These are phyloP conservation scores for Brienomyrus longianalis DNA, from an alignment of 2,113 vertebrate species.

Conservation along the genomic window DNA sequence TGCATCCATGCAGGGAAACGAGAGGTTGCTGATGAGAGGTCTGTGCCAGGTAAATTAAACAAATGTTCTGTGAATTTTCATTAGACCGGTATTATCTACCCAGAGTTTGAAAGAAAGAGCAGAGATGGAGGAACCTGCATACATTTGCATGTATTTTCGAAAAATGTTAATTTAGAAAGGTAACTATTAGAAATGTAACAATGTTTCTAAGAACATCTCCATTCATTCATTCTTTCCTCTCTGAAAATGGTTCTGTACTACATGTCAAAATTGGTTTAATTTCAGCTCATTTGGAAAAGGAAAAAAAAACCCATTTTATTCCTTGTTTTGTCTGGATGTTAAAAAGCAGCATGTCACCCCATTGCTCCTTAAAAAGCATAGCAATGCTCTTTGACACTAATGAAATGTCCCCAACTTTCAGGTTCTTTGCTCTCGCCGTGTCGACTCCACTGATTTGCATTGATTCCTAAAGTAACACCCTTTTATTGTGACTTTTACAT, in stretches of 20 bases:
- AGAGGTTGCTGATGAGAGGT: constrained; percentile 54
- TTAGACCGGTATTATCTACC: constrained; percentile 55
- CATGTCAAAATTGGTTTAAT: background rate
- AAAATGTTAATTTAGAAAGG: constrained; percentile 49
- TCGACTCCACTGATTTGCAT: background rate
- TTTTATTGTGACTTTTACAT: background rate
- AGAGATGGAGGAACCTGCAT: constrained; percentile 59
- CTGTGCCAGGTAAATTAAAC: constrained; percentile 53
- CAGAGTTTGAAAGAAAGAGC: constrained; percentile 45
- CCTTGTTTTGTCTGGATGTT: constrained; percentile 26
- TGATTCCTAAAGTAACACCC: background rate
- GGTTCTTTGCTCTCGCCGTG: background rate
- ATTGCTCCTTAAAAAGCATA: background rate
- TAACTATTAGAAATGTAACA: background rate
- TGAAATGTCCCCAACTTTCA: background rate
- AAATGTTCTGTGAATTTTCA: constrained; percentile 65
- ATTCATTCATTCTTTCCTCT: background rate
- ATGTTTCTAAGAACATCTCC: background rate
- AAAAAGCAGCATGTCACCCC: constrained; percentile 19
- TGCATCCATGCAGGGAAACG: constrained; percentile 37
- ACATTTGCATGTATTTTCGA: constrained; percentile 64
- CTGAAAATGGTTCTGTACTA: background rate
- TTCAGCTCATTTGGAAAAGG: background rate
- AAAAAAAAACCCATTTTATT: constrained; percentile 32
- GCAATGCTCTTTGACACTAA: background rate